Evolutionary conservation across 2,113 vertebrate genomes (phyloP).

Genomic region (Passer domesticus): DNA sequence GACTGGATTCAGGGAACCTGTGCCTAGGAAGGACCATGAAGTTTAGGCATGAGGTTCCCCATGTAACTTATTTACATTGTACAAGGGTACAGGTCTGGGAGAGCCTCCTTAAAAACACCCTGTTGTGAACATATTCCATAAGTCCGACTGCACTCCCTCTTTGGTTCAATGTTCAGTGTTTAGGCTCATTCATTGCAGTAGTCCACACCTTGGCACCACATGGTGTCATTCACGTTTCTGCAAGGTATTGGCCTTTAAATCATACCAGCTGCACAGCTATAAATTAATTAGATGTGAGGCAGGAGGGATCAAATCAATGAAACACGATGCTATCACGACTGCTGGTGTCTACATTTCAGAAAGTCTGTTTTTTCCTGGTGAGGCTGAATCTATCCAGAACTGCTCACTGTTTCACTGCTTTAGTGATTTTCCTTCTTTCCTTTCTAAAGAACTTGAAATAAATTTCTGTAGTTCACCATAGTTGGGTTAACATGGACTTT

Average conservation of each 20-base stretch:
- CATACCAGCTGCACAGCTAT: not conserved
- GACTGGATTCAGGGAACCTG: not conserved
- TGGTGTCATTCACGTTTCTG: not conserved
- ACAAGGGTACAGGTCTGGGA: not conserved
- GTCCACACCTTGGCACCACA: not conserved
- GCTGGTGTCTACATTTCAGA: not conserved
- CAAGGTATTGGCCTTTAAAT: constrained; percentile 26
- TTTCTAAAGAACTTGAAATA: not conserved
- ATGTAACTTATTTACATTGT: not conserved
- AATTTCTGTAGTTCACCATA: not conserved
- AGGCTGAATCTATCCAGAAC: not conserved
- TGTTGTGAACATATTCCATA: not conserved
- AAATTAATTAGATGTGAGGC: not conserved
- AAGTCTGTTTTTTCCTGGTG: not conserved
- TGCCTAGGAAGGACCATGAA: not conserved
- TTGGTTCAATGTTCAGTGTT: not conserved
- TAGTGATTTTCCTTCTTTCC: not conserved
- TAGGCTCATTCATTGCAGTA: not conserved
- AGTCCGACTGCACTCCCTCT: not conserved
- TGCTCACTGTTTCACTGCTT: not conserved
- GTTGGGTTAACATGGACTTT: not conserved
- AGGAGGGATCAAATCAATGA: not conserved
- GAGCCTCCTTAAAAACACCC: not conserved
- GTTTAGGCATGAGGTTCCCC: not conserved
- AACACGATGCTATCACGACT: not conserved